phyloP scores from a whole-genome alignment of 2,888 invertebrate genomes.

The Lithophane leautieri region DNA sequence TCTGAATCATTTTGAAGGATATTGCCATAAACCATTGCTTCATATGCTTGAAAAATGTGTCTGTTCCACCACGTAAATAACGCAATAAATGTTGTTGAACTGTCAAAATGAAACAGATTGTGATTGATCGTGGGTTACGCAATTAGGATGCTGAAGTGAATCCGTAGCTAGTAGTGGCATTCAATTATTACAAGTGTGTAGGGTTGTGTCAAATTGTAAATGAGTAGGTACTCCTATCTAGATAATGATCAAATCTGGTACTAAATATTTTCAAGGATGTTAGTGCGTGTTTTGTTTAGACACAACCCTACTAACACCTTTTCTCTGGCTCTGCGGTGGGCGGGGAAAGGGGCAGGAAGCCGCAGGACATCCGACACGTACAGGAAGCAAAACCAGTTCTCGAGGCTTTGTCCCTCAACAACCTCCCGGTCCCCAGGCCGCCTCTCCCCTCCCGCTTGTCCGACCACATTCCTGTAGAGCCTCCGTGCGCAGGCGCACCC shows the following conservation, averaged over 20 bases:
- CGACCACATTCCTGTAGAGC: constrained; percentile 87
- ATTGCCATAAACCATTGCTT: too few species aligned
- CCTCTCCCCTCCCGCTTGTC: constrained; percentile 74
- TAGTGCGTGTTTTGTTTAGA: constrained; percentile 44
- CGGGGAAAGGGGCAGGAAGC: constrained; percentile 88
- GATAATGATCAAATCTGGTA: neutral
- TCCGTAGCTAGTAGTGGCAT: neutral
- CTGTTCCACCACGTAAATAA: too few species aligned
- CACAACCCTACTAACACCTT: constrained; percentile 76
- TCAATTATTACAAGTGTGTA: neutral
- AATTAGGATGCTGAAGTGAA: neutral
- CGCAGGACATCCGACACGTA: constrained; percentile 91
- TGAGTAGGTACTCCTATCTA: too few species aligned
- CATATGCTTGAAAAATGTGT: too few species aligned
- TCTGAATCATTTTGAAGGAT: too few species aligned
- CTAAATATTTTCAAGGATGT: constrained; percentile 17
- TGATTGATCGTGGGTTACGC: too few species aligned
- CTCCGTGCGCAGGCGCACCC: constrained; percentile 84
- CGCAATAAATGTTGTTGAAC: too few species aligned
- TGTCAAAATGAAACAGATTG: too few species aligned
- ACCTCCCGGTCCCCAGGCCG: constrained; percentile 77
- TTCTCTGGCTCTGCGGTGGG: constrained; percentile 77
- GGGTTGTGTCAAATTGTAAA: neutral
- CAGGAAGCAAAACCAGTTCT: constrained; percentile 90
- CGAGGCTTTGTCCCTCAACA: constrained; percentile 87